Conservation (phyloP, 2,113 vertebrate genomes). For the Ivindomyrus marchei region DNA sequence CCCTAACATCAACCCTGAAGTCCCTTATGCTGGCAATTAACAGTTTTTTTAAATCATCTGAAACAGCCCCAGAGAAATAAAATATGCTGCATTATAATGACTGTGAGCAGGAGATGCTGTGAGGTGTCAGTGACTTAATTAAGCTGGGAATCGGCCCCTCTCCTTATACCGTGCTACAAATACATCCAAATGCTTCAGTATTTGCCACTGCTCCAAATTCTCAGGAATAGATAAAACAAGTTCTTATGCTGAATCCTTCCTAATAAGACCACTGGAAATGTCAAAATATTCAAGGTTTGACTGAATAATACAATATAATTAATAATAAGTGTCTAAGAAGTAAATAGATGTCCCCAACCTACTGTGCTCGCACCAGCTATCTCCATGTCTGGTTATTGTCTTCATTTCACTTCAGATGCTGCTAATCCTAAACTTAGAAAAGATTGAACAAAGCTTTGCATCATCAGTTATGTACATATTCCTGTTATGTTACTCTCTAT, state of each 20-base stretch:
- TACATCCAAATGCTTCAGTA: not conserved
- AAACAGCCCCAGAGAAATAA: constrained; percentile 9
- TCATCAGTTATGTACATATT: constrained; percentile 5
- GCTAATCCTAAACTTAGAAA: not conserved
- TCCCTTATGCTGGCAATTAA: not conserved
- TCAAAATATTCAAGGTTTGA: not conserved
- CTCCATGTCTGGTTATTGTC: not conserved
- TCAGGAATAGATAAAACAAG: not conserved
- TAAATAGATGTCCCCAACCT: not conserved
- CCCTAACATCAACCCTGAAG: not conserved
- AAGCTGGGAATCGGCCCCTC: not conserved
- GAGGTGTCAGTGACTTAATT: not conserved
- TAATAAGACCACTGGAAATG: constrained; percentile 1
- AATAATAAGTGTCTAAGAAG: not conserved
- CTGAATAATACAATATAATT: not conserved
- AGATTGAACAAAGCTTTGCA: not conserved
- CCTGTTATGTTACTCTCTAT: not conserved
- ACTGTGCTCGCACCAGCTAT: not conserved
- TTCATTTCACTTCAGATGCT: not conserved
- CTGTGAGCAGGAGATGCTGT: not conserved
- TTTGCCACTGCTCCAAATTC: not conserved
- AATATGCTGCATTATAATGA: not conserved
- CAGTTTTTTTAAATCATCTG: not conserved
- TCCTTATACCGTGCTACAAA: not conserved
- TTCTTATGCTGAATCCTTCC: not conserved